Evolutionary conservation across 2,113 vertebrate genomes (phyloP).

Genomic region (Bagarius yarrelli): DNA sequence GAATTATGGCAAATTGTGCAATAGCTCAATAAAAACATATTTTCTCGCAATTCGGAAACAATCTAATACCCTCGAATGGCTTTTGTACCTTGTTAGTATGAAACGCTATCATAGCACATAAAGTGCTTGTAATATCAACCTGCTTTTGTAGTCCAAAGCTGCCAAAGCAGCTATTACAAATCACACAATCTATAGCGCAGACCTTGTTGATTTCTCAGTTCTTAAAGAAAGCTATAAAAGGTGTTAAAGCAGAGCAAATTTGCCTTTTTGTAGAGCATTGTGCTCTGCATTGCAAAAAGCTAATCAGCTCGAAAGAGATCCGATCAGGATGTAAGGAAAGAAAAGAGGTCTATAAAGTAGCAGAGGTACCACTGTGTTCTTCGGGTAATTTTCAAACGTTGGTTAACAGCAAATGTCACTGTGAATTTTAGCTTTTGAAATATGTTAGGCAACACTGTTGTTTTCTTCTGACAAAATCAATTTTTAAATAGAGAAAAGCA

Average conservation of each 20-base stretch:
- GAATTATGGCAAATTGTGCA: constrained; percentile 6
- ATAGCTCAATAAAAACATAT: constrained; percentile 30
- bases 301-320: constrained; percentile 22
- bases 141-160: constrained; percentile 30
- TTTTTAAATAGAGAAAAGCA: neutral
- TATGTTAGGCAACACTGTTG: neutral
- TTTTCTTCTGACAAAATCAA: neutral
- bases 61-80: constrained; percentile 25
- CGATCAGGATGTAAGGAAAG: constrained; percentile 13
- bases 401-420: neutral
- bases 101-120: constrained; percentile 10
- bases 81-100: constrained; percentile 18
- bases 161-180: constrained; percentile 40
- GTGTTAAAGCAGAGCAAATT: constrained; percentile 28
- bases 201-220: constrained; percentile 41
- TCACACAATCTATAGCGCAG: constrained; percentile 23
- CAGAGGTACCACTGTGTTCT: neutral
- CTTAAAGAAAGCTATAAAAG: constrained; percentile 34
- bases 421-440: neutral
- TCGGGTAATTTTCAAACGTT: neutral
- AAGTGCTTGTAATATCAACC: constrained; percentile 38
- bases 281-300: constrained; percentile 37
- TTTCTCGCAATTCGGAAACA: constrained; percentile 1
- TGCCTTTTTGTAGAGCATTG: constrained; percentile 29
- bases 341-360: neutral